Percentiles rank a stretch among this genome's conserved stretches.
Conservation (phyloP, 2,888 invertebrate species). For the Lycophotia porphyrea region DNA sequence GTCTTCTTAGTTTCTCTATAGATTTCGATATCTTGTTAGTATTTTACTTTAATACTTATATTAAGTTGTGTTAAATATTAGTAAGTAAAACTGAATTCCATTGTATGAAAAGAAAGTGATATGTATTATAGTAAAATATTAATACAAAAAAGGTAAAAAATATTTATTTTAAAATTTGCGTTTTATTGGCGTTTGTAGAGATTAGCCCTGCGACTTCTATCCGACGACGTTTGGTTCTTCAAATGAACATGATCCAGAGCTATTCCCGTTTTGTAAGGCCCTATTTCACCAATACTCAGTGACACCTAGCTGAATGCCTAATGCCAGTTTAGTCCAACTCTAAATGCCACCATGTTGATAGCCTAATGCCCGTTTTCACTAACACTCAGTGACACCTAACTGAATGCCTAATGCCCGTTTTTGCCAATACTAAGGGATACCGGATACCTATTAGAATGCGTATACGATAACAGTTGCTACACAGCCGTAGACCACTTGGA, state of each 20-base stretch:
- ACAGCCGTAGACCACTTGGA: too few species aligned
- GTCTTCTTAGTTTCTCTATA: conserved; percentile 73
- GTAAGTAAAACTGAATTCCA: conserved; percentile 66
- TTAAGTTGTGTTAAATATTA: conserved; percentile 63
- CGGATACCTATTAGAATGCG: too few species aligned
- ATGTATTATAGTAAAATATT: conserved; percentile 66
- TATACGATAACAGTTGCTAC: too few species aligned
- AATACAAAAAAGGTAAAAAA: conserved; percentile 55
- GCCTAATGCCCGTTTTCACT: too few species aligned
- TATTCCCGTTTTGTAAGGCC: not conserved
- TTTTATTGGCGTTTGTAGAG: conserved; percentile 43
- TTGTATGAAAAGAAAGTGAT: conserved; percentile 66
- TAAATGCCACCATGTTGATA: too few species aligned
- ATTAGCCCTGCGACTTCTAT: not conserved
- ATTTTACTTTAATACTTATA: conserved; percentile 62
- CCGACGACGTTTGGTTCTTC: not conserved
- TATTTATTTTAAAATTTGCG: conserved; percentile 62
- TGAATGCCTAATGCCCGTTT: too few species aligned
- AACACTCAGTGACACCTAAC: too few species aligned
- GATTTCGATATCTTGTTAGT: conserved; percentile 58
- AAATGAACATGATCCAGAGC: not conserved
- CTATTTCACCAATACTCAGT: too few species aligned
- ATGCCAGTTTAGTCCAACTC: too few species aligned
- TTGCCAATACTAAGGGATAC: too few species aligned
- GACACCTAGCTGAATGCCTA: too few species aligned